Base-by-base conservation (phyloP, 2,888 invertebrate genomes). In the Endotricha flammealis region DNA sequence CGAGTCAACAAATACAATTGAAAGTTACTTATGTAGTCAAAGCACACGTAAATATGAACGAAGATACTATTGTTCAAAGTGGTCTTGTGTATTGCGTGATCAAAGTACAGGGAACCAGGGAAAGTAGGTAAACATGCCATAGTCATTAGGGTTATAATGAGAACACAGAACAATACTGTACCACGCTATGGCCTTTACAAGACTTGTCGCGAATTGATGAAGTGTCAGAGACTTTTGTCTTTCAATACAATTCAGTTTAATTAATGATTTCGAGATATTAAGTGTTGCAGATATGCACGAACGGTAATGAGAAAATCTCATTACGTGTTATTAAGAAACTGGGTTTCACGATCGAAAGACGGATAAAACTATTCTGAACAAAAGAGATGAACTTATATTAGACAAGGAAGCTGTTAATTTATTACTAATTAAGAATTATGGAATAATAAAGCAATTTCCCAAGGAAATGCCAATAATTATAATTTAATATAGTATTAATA, bases 101-200 rank as follows among this genome's bases (percentile, higher is more conserved):
- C 48, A 46, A 50, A 49, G 42, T 44, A 31, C 33, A 46, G 67
- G 57, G 67, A 73, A 71, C 30, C 33, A 46, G 67, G 57, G 67
- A 73, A 71, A 73, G 71, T 70, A 50, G 52, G 58, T 56, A 66
- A 63, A 67, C 62, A 53, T 63, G 52, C 43, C 53, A 42, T 41
- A 50, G 46, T 52, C 57, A 57, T 67, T 64, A 65, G 52, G 54
- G 59, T 58, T 47, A 55, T 57, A 60, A 51, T 53, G 42, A 45
- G 39, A 43, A 50, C 48, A 36, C 28, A 25, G 40, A 39, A 47
- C 47, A 42, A 44, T 41, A 39, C 40, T 33, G 36, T 30, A 25
- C 17, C 10, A 28, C 27, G 29, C 32, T 30, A 24, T 12, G 17
- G 16, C 31, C 24, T 31, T 20, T 17, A 34, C 10, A 14, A 25